Evolutionary conservation across 53 echinoderm and acorn worm genomes (phyloP), one percentile per base, ranked within the genome.

Genomic region (Crossaster papposus): DNA sequence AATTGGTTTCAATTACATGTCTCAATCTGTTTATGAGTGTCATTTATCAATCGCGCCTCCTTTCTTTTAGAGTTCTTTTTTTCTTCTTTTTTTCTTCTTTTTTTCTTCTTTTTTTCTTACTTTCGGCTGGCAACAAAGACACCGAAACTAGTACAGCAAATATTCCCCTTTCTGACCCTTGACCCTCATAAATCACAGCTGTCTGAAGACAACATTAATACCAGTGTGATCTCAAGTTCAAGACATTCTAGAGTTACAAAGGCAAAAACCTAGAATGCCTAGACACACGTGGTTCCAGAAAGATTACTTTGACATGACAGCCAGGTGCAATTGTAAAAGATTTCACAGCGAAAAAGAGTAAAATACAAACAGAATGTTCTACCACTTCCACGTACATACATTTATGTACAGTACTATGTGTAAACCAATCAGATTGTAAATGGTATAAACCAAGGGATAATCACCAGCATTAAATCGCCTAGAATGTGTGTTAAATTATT

Each of bases 41-140:
- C 75, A 74, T 74, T 74, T 74, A 36, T 68, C 75, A 74, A 50
- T 17, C 44, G 51, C 0, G 26, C 33, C 14, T 34, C 13, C 12
- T 2, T 28, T 51, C 28, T 78, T 51, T 18, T 20, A n/a, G n/a
- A n/a, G n/a, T 20, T 20, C 33, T 35, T 1, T 1, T n/a, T 51
- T 26, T 78, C 51, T 8, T 17, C 1, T 51, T 23, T 78, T 7
- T 8, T 78, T 51, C 78, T n/a, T n/a, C n/a, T 51, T 78, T 51
- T 18, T 20, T 20, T 20, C 33, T 35, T 1, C 2, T n/a, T 51
- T 26, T 78, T 78, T 8, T 17, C 1, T 51, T 23, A 51, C 2
- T 8, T 78, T 51, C 78, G 74, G 74, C 74, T 4, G 15, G 4
- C 51, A n/a, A 78, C 78, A 78, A 78, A 78, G 78, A 37, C 37